Percentiles rank a stretch among this genome's conserved stretches.
phyloP scores from a whole-genome alignment of 2,888 invertebrate genomes.

The Anthophora plumipes region DNA sequence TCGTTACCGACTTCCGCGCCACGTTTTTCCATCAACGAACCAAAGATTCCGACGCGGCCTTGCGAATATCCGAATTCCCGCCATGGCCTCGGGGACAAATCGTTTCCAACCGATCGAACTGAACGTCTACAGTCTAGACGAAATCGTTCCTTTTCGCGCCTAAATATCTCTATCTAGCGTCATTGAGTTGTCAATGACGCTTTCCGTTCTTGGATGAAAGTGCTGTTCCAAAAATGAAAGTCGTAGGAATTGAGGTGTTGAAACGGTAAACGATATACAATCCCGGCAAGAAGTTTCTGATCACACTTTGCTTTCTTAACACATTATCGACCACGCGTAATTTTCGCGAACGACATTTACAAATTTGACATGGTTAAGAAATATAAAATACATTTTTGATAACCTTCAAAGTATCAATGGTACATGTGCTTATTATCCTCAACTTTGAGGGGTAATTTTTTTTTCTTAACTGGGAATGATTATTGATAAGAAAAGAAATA shows the following conservation, averaged over 20 bases:
- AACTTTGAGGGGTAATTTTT: too few relatives aligned
- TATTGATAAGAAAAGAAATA: too few relatives aligned
- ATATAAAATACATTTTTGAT: too few relatives aligned
- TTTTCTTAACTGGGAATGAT: too few relatives aligned
- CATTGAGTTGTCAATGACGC: slow-evolving; percentile 1
- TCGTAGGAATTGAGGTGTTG: neutral
- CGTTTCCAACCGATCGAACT: slow-evolving; percentile 67
- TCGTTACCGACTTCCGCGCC: slow-evolving; percentile 72
- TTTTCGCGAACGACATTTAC: too few relatives aligned
- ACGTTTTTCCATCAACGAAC: slow-evolving; percentile 61
- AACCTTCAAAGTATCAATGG: too few relatives aligned
- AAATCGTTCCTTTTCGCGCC: slow-evolving; percentile 59
- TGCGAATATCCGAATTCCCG: slow-evolving; percentile 54
- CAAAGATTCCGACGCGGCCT: slow-evolving; percentile 48
- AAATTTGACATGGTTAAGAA: too few relatives aligned
- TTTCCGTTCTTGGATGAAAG: slow-evolving; percentile 15
- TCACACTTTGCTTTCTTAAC: too few relatives aligned
- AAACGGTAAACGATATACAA: too few relatives aligned
- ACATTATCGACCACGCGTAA: too few relatives aligned
- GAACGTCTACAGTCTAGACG: slow-evolving; percentile 54
- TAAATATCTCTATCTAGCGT: slow-evolving; percentile 31
- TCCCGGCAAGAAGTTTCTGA: too few relatives aligned
- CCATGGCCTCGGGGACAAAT: slow-evolving; percentile 62
- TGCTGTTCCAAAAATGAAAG: slow-evolving; percentile 22
- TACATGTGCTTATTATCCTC: too few relatives aligned